A percentile compares a stretch with the other conserved stretches of the same genome.
phyloP scores from a whole-genome alignment of 2,888 invertebrate genomes.

The Allolobophora icterica region DNA sequence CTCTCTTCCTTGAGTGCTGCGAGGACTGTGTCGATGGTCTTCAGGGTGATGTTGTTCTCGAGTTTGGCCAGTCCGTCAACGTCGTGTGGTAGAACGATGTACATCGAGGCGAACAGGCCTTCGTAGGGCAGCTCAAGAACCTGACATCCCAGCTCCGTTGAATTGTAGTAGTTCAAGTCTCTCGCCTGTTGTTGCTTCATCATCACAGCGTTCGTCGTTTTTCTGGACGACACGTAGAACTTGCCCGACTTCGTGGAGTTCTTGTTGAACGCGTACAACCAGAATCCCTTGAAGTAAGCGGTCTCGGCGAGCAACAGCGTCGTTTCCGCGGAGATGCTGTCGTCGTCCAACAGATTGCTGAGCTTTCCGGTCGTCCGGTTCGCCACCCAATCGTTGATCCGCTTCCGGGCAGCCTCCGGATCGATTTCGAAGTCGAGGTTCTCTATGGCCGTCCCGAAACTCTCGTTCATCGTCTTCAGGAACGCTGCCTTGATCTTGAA shows the following conservation, averaged over 20 bases:
- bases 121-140: not conserved
- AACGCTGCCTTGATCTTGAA: not conserved
- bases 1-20: not conserved
- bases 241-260: not conserved
- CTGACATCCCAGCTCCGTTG: not conserved
- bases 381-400: slow-evolving; percentile 19
- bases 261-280: not conserved
- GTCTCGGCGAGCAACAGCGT: not conserved
- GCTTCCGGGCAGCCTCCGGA: not conserved
- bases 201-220: not conserved
- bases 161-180: not conserved
- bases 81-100: not conserved
- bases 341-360: not conserved
- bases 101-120: not conserved
- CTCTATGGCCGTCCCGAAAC: not conserved
- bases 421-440: not conserved
- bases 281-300: not conserved
- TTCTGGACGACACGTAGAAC: not conserved
- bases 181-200: not conserved
- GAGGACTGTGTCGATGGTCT: not conserved
- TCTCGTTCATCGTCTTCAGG: not conserved
- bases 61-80: not conserved
- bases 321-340: not conserved
- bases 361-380: not conserved
- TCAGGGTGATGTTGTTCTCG: not conserved